phyloP scores from a whole-genome alignment of 1,140 invertebrate genomes.

The Drosophila ficusphila region DNA sequence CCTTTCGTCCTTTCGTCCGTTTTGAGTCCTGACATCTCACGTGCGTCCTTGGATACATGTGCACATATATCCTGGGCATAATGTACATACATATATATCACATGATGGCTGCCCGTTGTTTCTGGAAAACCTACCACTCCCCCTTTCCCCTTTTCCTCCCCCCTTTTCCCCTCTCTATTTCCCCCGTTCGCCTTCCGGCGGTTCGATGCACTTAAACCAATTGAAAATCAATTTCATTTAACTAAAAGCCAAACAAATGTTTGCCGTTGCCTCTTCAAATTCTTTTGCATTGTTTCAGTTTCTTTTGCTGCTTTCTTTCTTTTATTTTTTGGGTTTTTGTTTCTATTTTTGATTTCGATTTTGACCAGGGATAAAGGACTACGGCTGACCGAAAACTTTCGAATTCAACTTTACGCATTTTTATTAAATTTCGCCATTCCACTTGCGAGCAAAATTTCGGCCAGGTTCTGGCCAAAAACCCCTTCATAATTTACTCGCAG shows the following conservation, averaged over 20 bases:
- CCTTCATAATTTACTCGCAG: constrained; percentile 10
- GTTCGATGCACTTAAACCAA: constrained; percentile 68
- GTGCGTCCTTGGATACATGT: constrained; percentile 15
- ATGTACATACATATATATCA: not conserved
- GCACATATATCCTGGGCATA: not conserved
- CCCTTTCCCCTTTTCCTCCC: no score
- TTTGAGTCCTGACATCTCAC: constrained; percentile 18
- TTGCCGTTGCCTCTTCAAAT: constrained; percentile 27
- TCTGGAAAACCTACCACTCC: no score
- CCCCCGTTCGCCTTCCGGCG: not conserved
- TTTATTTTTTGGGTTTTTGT: no score
- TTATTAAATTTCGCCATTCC: constrained; percentile 56
- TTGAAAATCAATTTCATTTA: constrained; percentile 79
- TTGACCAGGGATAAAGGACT: not conserved
- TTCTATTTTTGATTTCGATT: not conserved
- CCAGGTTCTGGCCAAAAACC: no score
- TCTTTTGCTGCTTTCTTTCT: not conserved
- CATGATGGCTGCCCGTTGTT: no score
- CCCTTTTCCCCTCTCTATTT: no score
- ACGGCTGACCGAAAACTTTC: constrained; percentile 32
- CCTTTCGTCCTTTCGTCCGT: not conserved
- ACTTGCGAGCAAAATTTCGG: no score
- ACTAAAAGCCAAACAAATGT: constrained; percentile 76
- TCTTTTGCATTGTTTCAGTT: constrained; percentile 34
- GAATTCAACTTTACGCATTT: constrained; percentile 42